These are phyloP conservation scores for Ardeotis arabs DNA, from an alignment of 2,113 vertebrate genomes.

Conservation along the genomic window DNA sequence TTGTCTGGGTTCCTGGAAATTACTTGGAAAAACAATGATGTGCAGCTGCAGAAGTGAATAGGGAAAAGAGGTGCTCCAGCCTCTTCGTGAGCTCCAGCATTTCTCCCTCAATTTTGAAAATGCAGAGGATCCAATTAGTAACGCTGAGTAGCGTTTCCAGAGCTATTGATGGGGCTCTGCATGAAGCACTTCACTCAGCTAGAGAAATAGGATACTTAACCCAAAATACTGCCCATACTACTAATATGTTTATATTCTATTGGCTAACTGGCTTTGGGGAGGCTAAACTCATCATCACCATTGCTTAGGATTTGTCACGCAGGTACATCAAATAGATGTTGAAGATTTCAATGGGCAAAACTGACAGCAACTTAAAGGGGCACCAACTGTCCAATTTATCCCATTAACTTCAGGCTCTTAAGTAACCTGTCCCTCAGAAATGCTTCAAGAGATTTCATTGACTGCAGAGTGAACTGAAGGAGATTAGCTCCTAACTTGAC, in stretches of 20 bases:
- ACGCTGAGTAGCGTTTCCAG: not conserved
- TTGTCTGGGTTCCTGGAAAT: conserved; percentile 49
- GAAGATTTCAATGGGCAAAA: not conserved
- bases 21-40: conserved; percentile 31
- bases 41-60: conserved; percentile 33
- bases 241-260: not conserved
- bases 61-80: not conserved
- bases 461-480: not conserved
- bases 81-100: not conserved
- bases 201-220: not conserved
- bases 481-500: conserved; percentile 31
- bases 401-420: conserved; percentile 40
- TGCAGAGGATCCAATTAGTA: not conserved
- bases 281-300: not conserved
- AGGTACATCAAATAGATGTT: not conserved
- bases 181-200: not conserved
- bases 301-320: not conserved
- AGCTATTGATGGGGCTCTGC: not conserved
- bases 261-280: not conserved
- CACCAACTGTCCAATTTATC: conserved; percentile 30
- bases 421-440: conserved; percentile 52
- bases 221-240: not conserved
- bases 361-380: conserved; percentile 2
- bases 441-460: conserved; percentile 23
- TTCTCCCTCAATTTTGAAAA: conserved; percentile 29